These are phyloP conservation scores for Xiphorhynchus erythropygius DNA, from an alignment of 2,797 vertebrate species.

Conservation along the genomic window DNA sequence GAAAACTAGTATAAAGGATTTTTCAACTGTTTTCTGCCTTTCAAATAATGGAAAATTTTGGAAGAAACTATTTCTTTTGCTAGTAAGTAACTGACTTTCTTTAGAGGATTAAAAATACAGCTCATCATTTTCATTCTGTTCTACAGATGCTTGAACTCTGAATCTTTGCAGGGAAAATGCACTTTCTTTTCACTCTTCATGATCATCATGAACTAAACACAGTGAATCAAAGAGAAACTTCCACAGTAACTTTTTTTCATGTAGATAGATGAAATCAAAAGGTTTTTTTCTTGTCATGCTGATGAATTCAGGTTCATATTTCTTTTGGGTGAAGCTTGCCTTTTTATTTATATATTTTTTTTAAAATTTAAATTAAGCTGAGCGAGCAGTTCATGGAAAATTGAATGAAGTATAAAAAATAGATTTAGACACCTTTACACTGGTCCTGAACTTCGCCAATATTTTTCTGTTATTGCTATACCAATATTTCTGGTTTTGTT, in stretches of 20 bases:
- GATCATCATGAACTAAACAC: not conserved
- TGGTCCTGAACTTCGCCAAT: not conserved
- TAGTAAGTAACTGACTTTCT: not conserved
- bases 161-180: not conserved
- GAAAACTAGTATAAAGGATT: not conserved
- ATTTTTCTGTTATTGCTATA: not conserved
- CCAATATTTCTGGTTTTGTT: not conserved
- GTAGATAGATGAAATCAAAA: slow-evolving; percentile 23
- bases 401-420: slow-evolving; percentile 55
- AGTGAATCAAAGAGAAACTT: slow-evolving; percentile 36
- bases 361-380: not conserved
- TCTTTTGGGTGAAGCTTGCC: not conserved
- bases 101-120: not conserved
- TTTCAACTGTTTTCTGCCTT: not conserved
- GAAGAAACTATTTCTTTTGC: not conserved
- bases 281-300: not conserved
- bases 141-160: not conserved
- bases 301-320: slow-evolving; percentile 51
- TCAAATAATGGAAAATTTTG: not conserved
- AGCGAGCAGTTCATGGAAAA: slow-evolving; percentile 58
- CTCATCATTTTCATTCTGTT: not conserved
- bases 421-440: not conserved
- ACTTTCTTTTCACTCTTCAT: not conserved
- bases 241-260: slow-evolving; percentile 34
- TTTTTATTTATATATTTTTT: not conserved